These are phyloP conservation scores for Semaprochilodus insignis DNA, from an alignment of 2,797 vertebrate species.

Conservation along the genomic window DNA sequence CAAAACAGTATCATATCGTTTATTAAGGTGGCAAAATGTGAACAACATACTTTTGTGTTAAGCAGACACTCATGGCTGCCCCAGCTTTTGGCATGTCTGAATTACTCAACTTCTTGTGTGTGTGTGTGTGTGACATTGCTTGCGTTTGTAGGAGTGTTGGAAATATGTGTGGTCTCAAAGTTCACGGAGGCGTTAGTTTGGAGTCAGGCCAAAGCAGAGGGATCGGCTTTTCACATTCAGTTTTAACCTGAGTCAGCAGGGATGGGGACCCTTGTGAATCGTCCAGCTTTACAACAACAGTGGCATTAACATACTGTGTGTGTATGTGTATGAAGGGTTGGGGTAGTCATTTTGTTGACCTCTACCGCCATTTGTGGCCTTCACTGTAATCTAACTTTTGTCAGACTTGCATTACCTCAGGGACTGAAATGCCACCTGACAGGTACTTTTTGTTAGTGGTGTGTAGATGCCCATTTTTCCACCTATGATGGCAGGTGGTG, in stretches of 20 bases:
- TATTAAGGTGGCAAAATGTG: background rate
- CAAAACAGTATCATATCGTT: background rate
- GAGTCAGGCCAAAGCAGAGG: constrained; percentile 42
- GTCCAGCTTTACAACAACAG: background rate
- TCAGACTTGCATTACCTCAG: background rate
- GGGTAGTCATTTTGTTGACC: background rate
- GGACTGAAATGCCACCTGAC: background rate
- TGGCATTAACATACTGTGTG: background rate
- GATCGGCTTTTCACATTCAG: constrained; percentile 67
- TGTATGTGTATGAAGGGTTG: background rate
- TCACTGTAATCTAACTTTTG: background rate
- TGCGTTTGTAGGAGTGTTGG: background rate
- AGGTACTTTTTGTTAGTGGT: background rate
- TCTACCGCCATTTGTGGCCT: background rate
- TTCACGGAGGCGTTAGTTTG: constrained; percentile 55
- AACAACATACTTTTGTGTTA: too few species aligned
- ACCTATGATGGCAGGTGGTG: background rate
- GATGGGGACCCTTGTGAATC: constrained; percentile 59
- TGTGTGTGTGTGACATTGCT: background rate
- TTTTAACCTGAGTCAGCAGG: constrained; percentile 72
- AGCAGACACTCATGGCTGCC: background rate
- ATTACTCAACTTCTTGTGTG: background rate
- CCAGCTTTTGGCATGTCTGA: background rate
- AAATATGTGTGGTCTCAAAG: constrained; percentile 52
- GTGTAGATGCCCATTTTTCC: background rate